Evolutionary conservation across 2,888 invertebrate genomes (phyloP), one percentile per base, ranked within the genome.

Genomic region (Automeris io): DNA sequence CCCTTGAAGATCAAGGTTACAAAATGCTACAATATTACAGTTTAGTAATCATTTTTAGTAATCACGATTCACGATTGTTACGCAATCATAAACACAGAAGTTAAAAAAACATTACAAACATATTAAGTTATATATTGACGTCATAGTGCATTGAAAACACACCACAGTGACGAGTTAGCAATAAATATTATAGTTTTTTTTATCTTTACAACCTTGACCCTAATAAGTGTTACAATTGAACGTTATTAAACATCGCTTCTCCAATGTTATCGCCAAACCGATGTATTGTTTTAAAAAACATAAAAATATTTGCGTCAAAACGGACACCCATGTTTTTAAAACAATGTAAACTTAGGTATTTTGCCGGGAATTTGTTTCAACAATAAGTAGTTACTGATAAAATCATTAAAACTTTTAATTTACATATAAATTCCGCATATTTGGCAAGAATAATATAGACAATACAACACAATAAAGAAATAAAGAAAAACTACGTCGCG

Each of bases 121-220:
- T 13, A 26, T 22, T 8, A 33, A 21, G 19, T 21, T 12, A 33
- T 33, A 33, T 12, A 24, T 12, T 26, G 37, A 32, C 37, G 31
- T 32, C 33, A 33, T 33, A 24, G 22, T n/a, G 22, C 34, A 12
- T 26, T 5, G n/a, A n/a, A 26, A 12, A 26, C 26, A 26, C n/a
- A 26, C 9, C 16, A 13, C 26, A 26, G 12, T 26, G 13, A 26
- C 7, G 13, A 26, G 16, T 7, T 7, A 26, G 16, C 26, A 26
- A 26, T 26, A 8, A 7, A 12, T 26, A 7, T 12, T n/a, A n/a
- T n/a, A n/a, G n/a, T 11, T 26, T 26, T 26, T 26, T 26, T 26
- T 26, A 7, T 16, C 5, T 8, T 26, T 26, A 26, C 16, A 13
- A 7, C 26, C 26, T 26, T 26, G 26, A 26, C 26, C 26, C 13